phyloP scores from a whole-genome alignment of 2,113 vertebrate species.

The Pampusana beccarii region DNA sequence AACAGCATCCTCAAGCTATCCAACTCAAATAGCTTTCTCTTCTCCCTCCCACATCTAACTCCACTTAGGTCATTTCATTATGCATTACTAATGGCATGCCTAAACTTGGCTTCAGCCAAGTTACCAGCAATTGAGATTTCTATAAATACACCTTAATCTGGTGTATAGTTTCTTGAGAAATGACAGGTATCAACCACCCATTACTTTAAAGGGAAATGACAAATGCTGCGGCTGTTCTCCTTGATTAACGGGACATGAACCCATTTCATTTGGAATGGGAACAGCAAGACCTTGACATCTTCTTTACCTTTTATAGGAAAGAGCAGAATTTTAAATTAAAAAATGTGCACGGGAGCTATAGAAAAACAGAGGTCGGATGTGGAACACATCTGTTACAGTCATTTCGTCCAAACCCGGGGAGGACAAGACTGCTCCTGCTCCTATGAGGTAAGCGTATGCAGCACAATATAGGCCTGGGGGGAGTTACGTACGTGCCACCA shows the following conservation, averaged over 20 bases:
- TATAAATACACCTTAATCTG: conserved; percentile 63
- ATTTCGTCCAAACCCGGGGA: background rate
- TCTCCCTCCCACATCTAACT: background rate
- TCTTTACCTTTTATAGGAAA: conserved; percentile 54
- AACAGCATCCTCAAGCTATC: conserved; percentile 43
- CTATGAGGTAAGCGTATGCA: background rate
- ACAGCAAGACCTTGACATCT: conserved; percentile 65
- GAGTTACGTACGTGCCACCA: fast-evolving
- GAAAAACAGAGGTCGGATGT: background rate
- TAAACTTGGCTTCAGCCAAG: conserved; percentile 40
- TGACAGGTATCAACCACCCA: conserved; percentile 69
- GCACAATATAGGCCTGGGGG: background rate
- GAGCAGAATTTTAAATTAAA: conserved; percentile 43
- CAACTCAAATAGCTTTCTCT: conserved; percentile 20
- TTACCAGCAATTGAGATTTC: conserved; percentile 52
- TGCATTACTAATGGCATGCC: conserved; percentile 35
- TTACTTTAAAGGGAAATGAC: conserved; percentile 63
- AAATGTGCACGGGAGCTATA: background rate
- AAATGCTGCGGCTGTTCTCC: conserved; percentile 29
- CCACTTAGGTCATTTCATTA: conserved; percentile 47
- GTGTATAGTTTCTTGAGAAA: conserved; percentile 61
- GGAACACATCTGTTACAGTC: background rate
- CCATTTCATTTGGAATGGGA: conserved; percentile 62
- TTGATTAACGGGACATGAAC: conserved; percentile 62
- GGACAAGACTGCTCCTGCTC: fast-evolving